Base-by-base conservation (phyloP, 2,113 vertebrate species). In the Anoplopoma fimbria region DNA sequence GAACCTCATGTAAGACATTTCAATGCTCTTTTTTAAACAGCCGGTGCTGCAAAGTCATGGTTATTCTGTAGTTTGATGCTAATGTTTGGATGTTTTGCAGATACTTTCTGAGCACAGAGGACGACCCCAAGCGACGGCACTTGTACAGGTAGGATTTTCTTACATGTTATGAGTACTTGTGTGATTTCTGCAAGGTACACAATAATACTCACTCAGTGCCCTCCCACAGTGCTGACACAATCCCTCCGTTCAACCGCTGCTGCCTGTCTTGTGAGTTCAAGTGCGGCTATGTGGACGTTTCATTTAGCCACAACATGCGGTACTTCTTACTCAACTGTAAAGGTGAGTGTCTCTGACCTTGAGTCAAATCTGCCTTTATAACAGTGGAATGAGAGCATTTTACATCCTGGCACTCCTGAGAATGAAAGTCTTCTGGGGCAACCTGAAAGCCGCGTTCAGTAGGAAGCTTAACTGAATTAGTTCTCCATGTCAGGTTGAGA, bases 21-120 rank as follows among this genome's bases (percentile, higher is more conserved):
- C 1, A 5, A 14, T 34, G 9, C 38, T 27, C 55, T 17, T 42
- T n/a, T 7, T 38, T n/a, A n/a, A 29, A n/a, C 23, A 23, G 9
- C 7, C 14, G 13, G 14, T 21, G 4, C 19, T 60, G 40, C 21
- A 40, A 13, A 34, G 13, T 57, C 7, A 1, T 0, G 10, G 6
- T 17, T 36, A 2, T 36, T 34, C 67, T n/a, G 8, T 45, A 14
- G 8, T 63, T 67, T 58, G 4, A 58, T 42, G 36, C 1, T 17
- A 12, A 53, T 23, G 6, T 74, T 73, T 33, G 34, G 23, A 57
- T 85, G 57, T 69, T 91, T 88, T 75, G 70, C 86, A 99, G 98
- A 90, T 99, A 99, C 84, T 99, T 99, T 83, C 95, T 98, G 89
- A 99, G 98, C 95, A 99, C 97, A 1, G 98, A 99, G 87, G 98